Percentiles rank a stretch among this genome's conserved stretches.
These are phyloP conservation scores for Epinotia brunnichana DNA, from an alignment of 2,888 invertebrate genomes.

Conservation along the genomic window DNA sequence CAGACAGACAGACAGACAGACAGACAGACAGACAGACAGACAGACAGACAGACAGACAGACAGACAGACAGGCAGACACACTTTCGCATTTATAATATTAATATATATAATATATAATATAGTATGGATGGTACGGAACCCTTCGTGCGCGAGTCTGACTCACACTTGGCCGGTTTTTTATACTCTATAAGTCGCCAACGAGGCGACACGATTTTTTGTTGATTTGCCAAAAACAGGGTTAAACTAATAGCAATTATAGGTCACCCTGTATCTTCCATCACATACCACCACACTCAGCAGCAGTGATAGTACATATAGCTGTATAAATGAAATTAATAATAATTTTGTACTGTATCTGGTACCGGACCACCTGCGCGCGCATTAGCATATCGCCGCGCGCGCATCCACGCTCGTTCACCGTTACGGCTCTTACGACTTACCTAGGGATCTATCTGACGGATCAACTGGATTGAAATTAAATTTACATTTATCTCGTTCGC, in stretches of 20 bases:
- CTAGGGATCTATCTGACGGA: not conserved
- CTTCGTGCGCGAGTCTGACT: too few relatives aligned
- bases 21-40: too few relatives aligned
- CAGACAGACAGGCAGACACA: too few relatives aligned
- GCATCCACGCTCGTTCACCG: conserved; percentile 15
- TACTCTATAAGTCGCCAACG: too few relatives aligned
- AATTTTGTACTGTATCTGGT: conserved; percentile 49
- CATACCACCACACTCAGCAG: not conserved
- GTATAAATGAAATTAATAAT: conserved; percentile 32
- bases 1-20: too few relatives aligned
- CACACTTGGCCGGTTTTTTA: too few relatives aligned
- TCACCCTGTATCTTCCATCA: not conserved
- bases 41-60: too few relatives aligned
- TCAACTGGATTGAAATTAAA: not conserved
- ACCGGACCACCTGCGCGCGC: conserved; percentile 70
- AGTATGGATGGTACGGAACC: too few relatives aligned
- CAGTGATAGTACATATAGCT: not conserved
- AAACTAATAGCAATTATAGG: not conserved
- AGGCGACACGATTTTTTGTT: too few relatives aligned
- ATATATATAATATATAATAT: too few relatives aligned
- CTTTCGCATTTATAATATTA: too few relatives aligned
- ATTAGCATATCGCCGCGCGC: conserved; percentile 66
- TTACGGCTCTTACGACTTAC: conserved; percentile 16
- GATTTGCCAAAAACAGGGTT: too few relatives aligned
- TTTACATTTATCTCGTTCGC: not conserved